Percentiles rank a stretch among this genome's conserved stretches.
phyloP scores from a whole-genome alignment of 2,797 vertebrate genomes.

The Malurus splendens region DNA sequence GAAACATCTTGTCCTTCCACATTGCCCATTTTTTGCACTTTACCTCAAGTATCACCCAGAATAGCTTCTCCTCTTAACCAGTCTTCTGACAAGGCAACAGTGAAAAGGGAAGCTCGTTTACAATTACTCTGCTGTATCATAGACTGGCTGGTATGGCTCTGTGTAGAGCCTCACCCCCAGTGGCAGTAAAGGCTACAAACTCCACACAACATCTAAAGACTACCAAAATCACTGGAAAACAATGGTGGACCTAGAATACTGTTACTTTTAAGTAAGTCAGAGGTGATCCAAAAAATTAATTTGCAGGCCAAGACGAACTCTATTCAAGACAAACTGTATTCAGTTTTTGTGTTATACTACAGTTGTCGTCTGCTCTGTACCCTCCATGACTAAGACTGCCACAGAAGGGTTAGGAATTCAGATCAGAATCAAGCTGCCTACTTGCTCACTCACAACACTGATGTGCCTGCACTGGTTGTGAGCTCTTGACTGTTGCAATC shows the following conservation, averaged over 20 bases:
- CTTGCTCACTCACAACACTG: not conserved
- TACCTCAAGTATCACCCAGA: not conserved
- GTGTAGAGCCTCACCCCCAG: not conserved
- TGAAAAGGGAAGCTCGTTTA: not conserved
- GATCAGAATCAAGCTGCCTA: not conserved
- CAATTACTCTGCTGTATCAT: not conserved
- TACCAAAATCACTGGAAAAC: not conserved
- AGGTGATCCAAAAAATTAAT: not conserved
- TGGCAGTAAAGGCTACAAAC: not conserved
- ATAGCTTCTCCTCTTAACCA: not conserved
- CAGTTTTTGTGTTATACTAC: not conserved
- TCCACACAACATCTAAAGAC: not conserved
- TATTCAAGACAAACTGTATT: not conserved
- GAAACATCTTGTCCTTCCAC: not conserved
- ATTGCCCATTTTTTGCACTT: not conserved
- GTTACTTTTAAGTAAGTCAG: not conserved
- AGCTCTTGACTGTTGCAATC: not conserved
- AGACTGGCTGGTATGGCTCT: not conserved
- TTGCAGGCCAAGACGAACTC: not conserved
- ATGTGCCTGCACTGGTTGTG: accelerated
- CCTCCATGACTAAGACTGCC: not conserved
- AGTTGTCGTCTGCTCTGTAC: not conserved
- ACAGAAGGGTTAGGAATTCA: not conserved
- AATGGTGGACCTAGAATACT: not conserved
- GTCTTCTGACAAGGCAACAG: not conserved